These are phyloP conservation scores for Leptobrachium leishanense DNA, from an alignment of 2,113 vertebrate genomes.

Conservation along the genomic window DNA sequence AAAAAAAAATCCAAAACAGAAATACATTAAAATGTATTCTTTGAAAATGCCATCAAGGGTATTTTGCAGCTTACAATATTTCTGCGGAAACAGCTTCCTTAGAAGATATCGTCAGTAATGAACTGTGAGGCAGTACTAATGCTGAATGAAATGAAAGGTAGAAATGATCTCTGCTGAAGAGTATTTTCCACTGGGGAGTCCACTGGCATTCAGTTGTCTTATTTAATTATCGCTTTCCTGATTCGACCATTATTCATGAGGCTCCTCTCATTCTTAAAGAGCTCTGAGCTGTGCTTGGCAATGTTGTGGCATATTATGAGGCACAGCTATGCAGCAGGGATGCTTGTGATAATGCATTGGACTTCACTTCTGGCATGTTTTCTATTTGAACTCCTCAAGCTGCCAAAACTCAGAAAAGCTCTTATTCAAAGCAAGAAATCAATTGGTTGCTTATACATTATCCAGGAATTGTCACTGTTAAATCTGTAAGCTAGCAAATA, in stretches of 20 bases:
- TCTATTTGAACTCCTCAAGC: constrained; percentile 65
- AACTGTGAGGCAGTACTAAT: constrained; percentile 45
- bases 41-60: constrained; percentile 36
- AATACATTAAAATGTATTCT: constrained; percentile 25
- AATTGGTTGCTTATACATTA: constrained; percentile 43
- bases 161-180: constrained; percentile 58
- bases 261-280: constrained; percentile 72
- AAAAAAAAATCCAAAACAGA: constrained; percentile 9
- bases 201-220: constrained; percentile 73
- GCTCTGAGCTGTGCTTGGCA: constrained; percentile 74
- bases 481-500: background rate
- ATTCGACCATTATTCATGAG: constrained; percentile 79
- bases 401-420: constrained; percentile 64
- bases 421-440: constrained; percentile 62
- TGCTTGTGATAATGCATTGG: constrained; percentile 69
- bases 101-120: constrained; percentile 37
- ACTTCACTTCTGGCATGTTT: constrained; percentile 71
- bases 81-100: constrained; percentile 34
- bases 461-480: constrained; percentile 2
- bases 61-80: constrained; percentile 32
- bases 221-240: constrained; percentile 78
- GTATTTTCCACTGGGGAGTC: constrained; percentile 69
- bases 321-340: constrained; percentile 65
- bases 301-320: constrained; percentile 75
- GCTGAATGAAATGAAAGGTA: constrained; percentile 41